Conservation (phyloP, 2,113 vertebrate species). For the Nanger granti region DNA sequence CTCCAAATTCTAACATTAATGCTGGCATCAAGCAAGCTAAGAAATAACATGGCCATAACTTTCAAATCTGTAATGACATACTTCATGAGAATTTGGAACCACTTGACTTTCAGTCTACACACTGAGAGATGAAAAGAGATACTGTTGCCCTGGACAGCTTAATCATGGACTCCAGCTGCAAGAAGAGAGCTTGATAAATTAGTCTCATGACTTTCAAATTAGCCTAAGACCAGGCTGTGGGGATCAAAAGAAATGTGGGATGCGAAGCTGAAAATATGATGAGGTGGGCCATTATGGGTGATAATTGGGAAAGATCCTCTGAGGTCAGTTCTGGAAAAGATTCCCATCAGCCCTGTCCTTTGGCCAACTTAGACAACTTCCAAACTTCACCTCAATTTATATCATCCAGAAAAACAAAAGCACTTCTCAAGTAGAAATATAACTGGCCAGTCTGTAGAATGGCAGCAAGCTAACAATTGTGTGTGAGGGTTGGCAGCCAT, state of each 20-base stretch:
- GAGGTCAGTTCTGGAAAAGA: not conserved
- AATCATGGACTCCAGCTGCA: not conserved
- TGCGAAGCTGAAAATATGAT: not conserved
- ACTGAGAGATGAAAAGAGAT: not conserved
- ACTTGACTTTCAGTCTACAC: not conserved
- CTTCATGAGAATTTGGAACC: not conserved
- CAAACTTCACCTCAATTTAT: not conserved
- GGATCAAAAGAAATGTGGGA: not conserved
- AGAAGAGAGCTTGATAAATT: not conserved
- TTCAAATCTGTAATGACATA: not conserved
- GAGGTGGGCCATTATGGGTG: not conserved
- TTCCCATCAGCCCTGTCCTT: not conserved
- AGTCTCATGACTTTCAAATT: not conserved
- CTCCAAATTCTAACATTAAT: not conserved
- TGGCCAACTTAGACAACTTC: not conserved
- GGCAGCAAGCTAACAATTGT: not conserved
- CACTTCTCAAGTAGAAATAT: not conserved
- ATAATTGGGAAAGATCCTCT: not conserved
- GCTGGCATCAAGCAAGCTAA: not conserved
- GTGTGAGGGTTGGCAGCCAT: not conserved
- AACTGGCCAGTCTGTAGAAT: not conserved
- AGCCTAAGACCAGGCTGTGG: not conserved
- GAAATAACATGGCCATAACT: not conserved
- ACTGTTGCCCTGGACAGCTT: not conserved
- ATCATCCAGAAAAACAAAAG: not conserved